phyloP scores from a whole-genome alignment of 2,797 vertebrate genomes.

The Furcifer pardalis region DNA sequence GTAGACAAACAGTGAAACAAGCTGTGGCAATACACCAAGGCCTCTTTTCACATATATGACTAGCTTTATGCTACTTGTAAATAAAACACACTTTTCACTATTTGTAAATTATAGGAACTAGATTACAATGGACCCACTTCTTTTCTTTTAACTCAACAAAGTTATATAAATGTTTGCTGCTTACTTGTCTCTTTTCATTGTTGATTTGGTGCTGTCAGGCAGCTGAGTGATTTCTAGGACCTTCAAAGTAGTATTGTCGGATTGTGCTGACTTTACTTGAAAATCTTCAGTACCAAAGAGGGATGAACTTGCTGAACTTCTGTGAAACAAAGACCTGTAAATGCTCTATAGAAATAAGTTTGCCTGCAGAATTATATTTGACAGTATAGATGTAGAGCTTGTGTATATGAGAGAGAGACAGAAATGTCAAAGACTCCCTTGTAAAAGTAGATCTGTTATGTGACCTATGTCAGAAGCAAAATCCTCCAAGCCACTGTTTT shows the following conservation, averaged over 20 bases:
- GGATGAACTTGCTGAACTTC: background rate
- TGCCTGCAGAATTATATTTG: background rate
- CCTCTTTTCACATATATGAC: background rate
- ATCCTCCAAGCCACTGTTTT: background rate
- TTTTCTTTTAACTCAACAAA: background rate
- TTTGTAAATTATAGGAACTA: conserved; percentile 8
- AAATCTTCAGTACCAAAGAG: background rate
- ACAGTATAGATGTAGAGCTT: background rate
- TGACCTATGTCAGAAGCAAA: background rate
- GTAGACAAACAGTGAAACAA: background rate
- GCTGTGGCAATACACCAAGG: background rate
- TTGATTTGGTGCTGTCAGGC: conserved; percentile 11
- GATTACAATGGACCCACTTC: background rate
- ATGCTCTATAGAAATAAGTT: background rate
- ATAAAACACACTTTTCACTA: background rate
- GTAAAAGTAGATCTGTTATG: background rate
- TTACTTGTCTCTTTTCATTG: background rate
- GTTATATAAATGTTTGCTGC: conserved; percentile 14
- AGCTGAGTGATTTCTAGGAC: background rate
- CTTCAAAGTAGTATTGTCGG: background rate
- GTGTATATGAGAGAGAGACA: background rate
- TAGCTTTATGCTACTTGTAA: background rate
- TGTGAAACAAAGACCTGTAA: background rate
- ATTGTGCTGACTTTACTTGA: background rate
- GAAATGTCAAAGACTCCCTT: background rate